Conservation (phyloP, 2,797 vertebrate species). For the Moxostoma hubbsi region DNA sequence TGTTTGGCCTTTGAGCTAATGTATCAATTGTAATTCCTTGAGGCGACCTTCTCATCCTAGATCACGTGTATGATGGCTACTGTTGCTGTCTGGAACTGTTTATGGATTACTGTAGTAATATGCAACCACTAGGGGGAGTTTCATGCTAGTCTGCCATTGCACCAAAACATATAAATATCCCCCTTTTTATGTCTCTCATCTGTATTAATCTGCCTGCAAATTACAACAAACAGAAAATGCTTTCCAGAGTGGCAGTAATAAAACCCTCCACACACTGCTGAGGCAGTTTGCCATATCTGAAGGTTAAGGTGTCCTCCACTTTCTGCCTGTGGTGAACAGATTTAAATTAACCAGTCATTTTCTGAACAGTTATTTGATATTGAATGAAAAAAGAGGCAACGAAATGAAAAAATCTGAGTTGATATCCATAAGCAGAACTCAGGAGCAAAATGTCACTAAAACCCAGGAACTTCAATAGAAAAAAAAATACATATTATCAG, state of each 20-base stretch:
- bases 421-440: slow-evolving; percentile 38
- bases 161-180: slow-evolving; percentile 49
- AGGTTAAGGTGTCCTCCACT: slow-evolving; percentile 37
- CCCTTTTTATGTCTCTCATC: slow-evolving; percentile 23
- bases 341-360: slow-evolving; percentile 46
- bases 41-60: slow-evolving; percentile 19
- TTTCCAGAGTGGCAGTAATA: slow-evolving; percentile 35
- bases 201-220: slow-evolving; percentile 45
- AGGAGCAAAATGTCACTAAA: neutral
- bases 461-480: neutral
- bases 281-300: slow-evolving; percentile 17
- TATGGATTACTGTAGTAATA: neutral
- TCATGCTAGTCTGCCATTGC: slow-evolving; percentile 12
- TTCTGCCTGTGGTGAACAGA: slow-evolving; percentile 32
- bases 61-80: slow-evolving; percentile 49
- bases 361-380: slow-evolving; percentile 27
- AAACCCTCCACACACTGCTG: slow-evolving; percentile 36
- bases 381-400: neutral
- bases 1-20: slow-evolving; percentile 29
- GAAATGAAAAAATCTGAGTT: slow-evolving; percentile 44
- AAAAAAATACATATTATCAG: slow-evolving; percentile 13
- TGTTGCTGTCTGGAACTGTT: slow-evolving; percentile 32
- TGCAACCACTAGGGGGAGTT: slow-evolving; percentile 60
- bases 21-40: slow-evolving; percentile 13
- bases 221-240: slow-evolving; percentile 48